These are phyloP conservation scores for Molorchus minor DNA, from an alignment of 2,888 invertebrate genomes.

Conservation along the genomic window DNA sequence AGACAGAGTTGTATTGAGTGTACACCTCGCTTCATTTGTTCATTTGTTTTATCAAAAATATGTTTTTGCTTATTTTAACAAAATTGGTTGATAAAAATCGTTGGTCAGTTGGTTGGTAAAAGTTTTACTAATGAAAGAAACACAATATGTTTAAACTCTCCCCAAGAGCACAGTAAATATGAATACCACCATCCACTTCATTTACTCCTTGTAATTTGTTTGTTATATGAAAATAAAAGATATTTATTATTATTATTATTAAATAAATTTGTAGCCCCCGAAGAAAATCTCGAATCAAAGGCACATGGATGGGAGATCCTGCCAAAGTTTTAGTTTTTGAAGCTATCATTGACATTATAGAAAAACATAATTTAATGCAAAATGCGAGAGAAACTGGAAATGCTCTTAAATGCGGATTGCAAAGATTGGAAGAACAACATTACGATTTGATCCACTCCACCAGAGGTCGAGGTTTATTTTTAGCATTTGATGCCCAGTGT, in stretches of 20 bases:
- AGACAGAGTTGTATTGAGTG: too few relatives aligned
- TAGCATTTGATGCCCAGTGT: slow-evolving; percentile 77
- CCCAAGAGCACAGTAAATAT: too few relatives aligned
- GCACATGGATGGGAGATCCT: slow-evolving; percentile 99
- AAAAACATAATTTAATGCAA: slow-evolving; percentile 79
- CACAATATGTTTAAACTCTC: too few relatives aligned
- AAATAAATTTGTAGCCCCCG: slow-evolving; percentile 67
- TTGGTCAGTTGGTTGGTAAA: too few relatives aligned
- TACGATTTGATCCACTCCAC: slow-evolving; percentile 77
- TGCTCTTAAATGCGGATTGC: slow-evolving; percentile 70
- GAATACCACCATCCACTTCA: too few relatives aligned
- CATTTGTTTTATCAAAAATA: too few relatives aligned
- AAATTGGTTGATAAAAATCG: too few relatives aligned
- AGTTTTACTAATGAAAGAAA: too few relatives aligned
- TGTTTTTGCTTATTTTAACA: too few relatives aligned
- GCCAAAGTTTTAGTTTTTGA: slow-evolving; percentile 91
- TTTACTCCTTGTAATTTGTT: too few relatives aligned
- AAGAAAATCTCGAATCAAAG: slow-evolving; percentile 89
- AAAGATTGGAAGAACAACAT: slow-evolving; percentile 74
- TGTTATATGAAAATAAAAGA: too few relatives aligned
- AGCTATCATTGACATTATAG: slow-evolving; percentile 83
- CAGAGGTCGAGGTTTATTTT: slow-evolving; percentile 88
- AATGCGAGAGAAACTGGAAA: slow-evolving; percentile 78
- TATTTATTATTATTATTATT: not conserved
- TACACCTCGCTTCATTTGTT: too few relatives aligned